phyloP scores from a whole-genome alignment of 2,888 invertebrate genomes.

The Drosophila paranaensis region DNA sequence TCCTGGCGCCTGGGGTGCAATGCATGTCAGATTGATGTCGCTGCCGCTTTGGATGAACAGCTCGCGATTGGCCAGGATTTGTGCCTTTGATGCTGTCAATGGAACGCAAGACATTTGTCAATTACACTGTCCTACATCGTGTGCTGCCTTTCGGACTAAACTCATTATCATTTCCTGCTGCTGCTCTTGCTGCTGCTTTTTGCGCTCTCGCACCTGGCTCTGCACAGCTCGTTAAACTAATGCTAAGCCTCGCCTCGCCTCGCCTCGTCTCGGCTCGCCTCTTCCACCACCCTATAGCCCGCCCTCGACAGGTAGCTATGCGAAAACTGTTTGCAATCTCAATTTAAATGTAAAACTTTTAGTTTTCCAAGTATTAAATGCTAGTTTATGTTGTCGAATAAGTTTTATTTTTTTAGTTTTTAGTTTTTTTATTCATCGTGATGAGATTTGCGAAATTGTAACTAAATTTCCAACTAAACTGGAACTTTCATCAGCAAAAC shows the following conservation, averaged over 20 bases:
- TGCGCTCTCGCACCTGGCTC: slow-evolving; percentile 11
- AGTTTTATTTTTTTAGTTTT: slow-evolving; percentile 8
- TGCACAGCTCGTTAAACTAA: slow-evolving; percentile 24
- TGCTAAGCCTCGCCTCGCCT: background rate
- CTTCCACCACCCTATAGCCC: too few species aligned
- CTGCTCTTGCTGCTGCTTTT: background rate
- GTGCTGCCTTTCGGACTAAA: slow-evolving; percentile 15
- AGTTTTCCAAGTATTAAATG: slow-evolving; percentile 18
- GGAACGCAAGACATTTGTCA: slow-evolving; percentile 38
- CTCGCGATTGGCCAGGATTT: slow-evolving; percentile 94
- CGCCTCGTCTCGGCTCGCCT: background rate
- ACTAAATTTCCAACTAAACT: slow-evolving; percentile 18
- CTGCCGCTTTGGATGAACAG: slow-evolving; percentile 95
- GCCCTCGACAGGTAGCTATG: background rate
- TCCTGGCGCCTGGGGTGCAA: slow-evolving; percentile 90
- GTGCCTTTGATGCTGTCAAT: slow-evolving; percentile 92
- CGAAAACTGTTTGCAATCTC: slow-evolving; percentile 16
- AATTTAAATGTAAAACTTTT: slow-evolving; percentile 33
- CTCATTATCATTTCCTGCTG: slow-evolving; percentile 41
- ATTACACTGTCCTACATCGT: slow-evolving; percentile 21
- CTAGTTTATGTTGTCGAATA: slow-evolving; percentile 29
- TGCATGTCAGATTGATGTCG: slow-evolving; percentile 96
- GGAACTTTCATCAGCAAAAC: slow-evolving; percentile 11
- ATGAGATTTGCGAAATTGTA: slow-evolving; percentile 20
- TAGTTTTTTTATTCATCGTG: slow-evolving; percentile 7